Evolutionary conservation across 2,797 vertebrate species (phyloP), one percentile per base, ranked within the genome.

Genomic region (Orientallactaga sibirica): DNA sequence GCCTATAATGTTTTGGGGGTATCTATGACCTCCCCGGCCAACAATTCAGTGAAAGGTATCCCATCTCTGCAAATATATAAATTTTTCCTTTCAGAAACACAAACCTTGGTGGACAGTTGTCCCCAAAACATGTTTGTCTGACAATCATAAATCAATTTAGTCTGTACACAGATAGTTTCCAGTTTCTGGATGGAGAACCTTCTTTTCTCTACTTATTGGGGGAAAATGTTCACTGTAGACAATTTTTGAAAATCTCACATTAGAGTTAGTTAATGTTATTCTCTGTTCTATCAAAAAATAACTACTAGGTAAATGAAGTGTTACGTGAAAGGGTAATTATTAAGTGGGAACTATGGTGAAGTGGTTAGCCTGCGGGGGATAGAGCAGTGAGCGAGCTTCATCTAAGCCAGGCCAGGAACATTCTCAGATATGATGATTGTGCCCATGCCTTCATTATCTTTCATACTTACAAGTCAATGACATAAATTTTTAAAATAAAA

Each of bases 61-160:
- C 33, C 33, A 37, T 37, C 33, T 37, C 33, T 37, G 33, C 80
- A 88, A 77, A 85, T 16, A 58, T 58, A 58, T 10, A 75, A 0
- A 8, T 12, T 85, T 91, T 94, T 86, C 43, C 43, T 86, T 86
- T 68, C 70, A 64, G 71, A 84, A 73, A 67, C 62, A 83, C 16
- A 90, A 68, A n/a, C 24, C n/a, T 6, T 58, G 41, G 19, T 75
- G 41, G 75, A 86, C 93, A 80, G 24, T 19, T 66, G 70, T 83
- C 3, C 12, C n/a, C 22, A 20, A 48, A 92, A 73, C 75, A 92
- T 27, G 16, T 20, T 80, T 71, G 29, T 5, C 92, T 78, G 24
- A 79, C 10, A 81, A 43, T 48, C 41, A 74, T 16, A 48, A 87
- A 41, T 52, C 22, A 55, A 1, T 25, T 71, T 22, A 88, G 64